Percentiles rank a stretch among this genome's conserved stretches.
Evolutionary conservation across 2,113 vertebrate species (phyloP).

Genomic region (Geococcyx californianus): DNA sequence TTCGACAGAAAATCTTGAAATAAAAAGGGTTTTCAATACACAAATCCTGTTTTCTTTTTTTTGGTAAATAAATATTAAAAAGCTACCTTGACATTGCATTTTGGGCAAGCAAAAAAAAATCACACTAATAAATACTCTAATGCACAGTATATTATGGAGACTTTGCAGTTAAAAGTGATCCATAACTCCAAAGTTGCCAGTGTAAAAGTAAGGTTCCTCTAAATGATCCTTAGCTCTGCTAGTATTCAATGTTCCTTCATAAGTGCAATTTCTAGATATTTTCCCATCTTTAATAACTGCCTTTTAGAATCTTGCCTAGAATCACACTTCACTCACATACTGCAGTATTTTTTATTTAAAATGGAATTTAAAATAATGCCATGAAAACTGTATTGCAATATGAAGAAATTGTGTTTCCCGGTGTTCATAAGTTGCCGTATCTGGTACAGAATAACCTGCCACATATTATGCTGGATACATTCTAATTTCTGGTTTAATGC

Average conservation of each 20-base stretch:
- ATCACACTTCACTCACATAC: not conserved
- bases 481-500: not conserved
- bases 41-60: not conserved
- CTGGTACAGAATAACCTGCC: not conserved
- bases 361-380: no score
- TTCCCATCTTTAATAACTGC: not conserved
- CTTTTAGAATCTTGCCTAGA: not conserved
- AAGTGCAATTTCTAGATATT: not conserved
- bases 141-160: not conserved
- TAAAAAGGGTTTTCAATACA: not conserved
- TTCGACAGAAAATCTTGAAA: not conserved
- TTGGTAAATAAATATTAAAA: not conserved
- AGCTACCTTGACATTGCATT: not conserved
- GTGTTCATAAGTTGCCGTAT: not conserved
- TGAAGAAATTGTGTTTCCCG: not conserved
- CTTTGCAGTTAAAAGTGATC: not conserved
- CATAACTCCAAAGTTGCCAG: not conserved
- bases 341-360: not conserved
- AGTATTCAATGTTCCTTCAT: not conserved
- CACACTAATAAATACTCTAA: not conserved
- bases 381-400: no score
- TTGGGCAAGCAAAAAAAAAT: not conserved
- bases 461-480: not conserved
- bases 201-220: not conserved
- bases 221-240: not conserved